These are phyloP conservation scores for Caradrina clavipalpis DNA, from an alignment of 2,888 invertebrate species.

Conservation along the genomic window DNA sequence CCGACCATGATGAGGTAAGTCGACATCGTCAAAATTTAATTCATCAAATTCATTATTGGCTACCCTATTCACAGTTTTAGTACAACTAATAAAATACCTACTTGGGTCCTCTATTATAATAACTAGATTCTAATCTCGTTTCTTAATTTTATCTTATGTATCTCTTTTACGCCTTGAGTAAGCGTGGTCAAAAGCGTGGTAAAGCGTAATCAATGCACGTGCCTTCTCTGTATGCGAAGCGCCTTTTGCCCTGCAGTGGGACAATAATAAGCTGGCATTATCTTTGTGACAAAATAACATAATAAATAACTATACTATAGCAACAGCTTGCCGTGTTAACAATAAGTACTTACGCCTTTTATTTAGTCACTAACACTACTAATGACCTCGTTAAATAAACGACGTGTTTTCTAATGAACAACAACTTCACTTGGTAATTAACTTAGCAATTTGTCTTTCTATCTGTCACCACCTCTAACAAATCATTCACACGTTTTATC, in stretches of 20 bases:
- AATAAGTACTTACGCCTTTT: neutral
- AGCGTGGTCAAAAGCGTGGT: too few relatives aligned
- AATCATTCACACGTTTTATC: constrained; percentile 3
- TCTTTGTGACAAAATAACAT: too few relatives aligned
- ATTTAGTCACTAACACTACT: neutral
- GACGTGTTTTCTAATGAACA: constrained; percentile 20
- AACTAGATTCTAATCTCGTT: neutral
- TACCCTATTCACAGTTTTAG: neutral
- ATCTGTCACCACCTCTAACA: constrained; percentile 3
- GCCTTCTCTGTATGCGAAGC: too few relatives aligned
- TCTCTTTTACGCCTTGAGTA: too few relatives aligned
- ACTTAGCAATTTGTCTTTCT: constrained; percentile 2
- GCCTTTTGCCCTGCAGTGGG: too few relatives aligned
- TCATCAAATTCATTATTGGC: constrained; percentile 13
- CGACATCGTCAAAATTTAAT: constrained; percentile 29
- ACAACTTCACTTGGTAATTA: constrained; percentile 7
- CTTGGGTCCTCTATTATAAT: neutral
- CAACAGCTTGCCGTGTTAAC: constrained; percentile 1
- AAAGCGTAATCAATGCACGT: too few relatives aligned
- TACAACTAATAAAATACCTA: neutral
- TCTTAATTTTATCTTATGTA: neutral
- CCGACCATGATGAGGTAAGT: constrained; percentile 86
- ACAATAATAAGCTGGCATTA: too few relatives aligned
- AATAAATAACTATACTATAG: too few relatives aligned
- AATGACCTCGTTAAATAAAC: constrained; percentile 41